phyloP scores from a whole-genome alignment of 1,140 invertebrate genomes.

The Anoplolepis gracilipes region DNA sequence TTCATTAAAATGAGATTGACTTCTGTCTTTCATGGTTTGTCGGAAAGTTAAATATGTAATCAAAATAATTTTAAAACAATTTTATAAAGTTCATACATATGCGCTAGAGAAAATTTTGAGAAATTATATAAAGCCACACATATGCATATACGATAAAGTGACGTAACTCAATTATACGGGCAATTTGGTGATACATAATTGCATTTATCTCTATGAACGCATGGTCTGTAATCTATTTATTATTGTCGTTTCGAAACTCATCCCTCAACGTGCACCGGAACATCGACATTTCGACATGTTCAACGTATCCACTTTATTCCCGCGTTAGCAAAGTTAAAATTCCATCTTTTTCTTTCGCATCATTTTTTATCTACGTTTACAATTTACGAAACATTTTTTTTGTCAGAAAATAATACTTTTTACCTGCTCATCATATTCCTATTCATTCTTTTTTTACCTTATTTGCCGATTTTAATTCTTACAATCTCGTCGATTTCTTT shows the following conservation, averaged over 20 bases:
- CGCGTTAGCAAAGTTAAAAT: background rate
- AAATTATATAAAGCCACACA: constrained; percentile 33
- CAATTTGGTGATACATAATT: constrained; percentile 37
- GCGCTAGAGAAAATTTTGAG: constrained; percentile 27
- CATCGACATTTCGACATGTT: background rate
- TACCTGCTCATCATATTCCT: background rate
- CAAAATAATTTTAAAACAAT: constrained; percentile 35
- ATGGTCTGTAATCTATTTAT: constrained; percentile 43
- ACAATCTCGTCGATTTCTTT: background rate
- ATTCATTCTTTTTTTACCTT: background rate
- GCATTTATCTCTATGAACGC: constrained; percentile 15
- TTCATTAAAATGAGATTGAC: background rate
- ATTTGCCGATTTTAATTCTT: background rate
- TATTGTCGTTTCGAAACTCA: constrained; percentile 43
- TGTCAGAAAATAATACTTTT: background rate
- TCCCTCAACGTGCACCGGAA: constrained; percentile 1
- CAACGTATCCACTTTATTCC: background rate
- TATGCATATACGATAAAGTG: background rate
- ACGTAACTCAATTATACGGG: constrained; percentile 24
- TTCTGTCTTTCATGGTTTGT: background rate
- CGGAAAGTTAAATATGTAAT: background rate
- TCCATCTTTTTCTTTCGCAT: background rate
- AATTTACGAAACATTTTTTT: background rate
- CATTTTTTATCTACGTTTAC: background rate
- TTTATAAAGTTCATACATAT: background rate